Conservation (phyloP, 2,113 vertebrate species). For the Ptilorrhoa leucosticta region DNA sequence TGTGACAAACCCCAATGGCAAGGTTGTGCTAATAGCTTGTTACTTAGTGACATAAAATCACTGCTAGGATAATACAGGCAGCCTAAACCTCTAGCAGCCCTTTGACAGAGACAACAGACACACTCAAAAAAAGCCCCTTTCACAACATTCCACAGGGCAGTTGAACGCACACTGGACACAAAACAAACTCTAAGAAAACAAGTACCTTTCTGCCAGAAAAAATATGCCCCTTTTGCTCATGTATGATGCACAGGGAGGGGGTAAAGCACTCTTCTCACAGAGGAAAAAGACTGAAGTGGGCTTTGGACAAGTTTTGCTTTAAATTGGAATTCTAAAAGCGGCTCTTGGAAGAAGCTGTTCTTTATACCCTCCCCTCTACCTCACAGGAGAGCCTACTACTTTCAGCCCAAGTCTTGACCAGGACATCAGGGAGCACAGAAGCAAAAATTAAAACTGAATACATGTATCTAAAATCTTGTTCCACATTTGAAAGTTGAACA, state of each 20-base stretch:
- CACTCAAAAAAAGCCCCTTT: neutral
- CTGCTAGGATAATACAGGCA: neutral
- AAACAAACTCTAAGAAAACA: neutral
- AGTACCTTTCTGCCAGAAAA: neutral
- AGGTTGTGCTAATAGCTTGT: conserved; percentile 20
- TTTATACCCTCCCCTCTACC: neutral
- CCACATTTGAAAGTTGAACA: neutral
- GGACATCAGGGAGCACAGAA: neutral
- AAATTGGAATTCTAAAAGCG: neutral
- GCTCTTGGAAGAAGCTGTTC: neutral
- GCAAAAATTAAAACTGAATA: neutral
- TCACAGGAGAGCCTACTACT: neutral
- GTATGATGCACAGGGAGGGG: neutral
- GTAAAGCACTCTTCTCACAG: neutral
- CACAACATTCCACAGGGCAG: neutral
- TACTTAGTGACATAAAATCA: conserved; percentile 31
- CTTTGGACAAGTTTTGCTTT: neutral
- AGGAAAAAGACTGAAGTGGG: neutral
- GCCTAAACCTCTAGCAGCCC: neutral
- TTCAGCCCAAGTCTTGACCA: neutral
- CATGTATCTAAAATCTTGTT: neutral
- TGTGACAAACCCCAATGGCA: conserved; percentile 7
- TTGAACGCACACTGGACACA: neutral
- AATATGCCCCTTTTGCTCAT: neutral
- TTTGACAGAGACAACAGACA: neutral